Evolutionary conservation across 2,888 invertebrate species (phyloP), one percentile per base, ranked within the genome.

Genomic region (Darwinula stevensoni): DNA sequence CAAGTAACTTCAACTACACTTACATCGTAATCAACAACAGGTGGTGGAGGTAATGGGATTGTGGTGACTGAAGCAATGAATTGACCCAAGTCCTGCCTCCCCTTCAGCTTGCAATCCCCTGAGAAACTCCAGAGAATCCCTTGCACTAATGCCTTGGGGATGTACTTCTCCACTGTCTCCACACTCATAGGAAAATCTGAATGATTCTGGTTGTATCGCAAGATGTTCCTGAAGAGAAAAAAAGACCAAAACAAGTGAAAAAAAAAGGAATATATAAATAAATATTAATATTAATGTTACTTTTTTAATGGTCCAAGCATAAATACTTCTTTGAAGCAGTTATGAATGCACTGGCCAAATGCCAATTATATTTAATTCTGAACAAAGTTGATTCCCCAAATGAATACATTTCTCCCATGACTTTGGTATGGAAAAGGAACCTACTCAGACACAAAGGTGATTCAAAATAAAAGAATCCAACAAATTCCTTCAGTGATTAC

Each of bases 41-140:
- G 75, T 32, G 67, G 65, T 22, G 86, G 73, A 5, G 88, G 88
- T 38, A 97, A 55, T 12, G 71, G 70, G 47, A 94, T 67, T 0
- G 94, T 94, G 4, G 94, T 88, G 3, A 86, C 75, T 26, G 80
- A 78, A 39, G 91, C 64, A 39, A 97, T 70, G 49, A 82, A 97
- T 51, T 97, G 88, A 3, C 91, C 86, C 39, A 99, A 58, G 53
- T 91, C 86, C 31, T 78, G 74, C 39, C 97, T 53, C 37, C 80
- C 75, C 61, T 88, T 94, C 29, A 97, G 62, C 52, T 86, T 88
- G 27, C 91, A 86, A 53, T 99, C 97, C 17, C 97, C 97, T 37
- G 88, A 73, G 46, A 99, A 86, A 34, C 91, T 84, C 97, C 97
- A 99, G 4, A 99, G 57, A 27, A 94, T 54, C 1, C 82, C 75